A percentile compares a stretch with the other conserved stretches of the same genome.
Conservation (phyloP, 2,797 vertebrate species). For the Synaphobranchus kaupii region DNA sequence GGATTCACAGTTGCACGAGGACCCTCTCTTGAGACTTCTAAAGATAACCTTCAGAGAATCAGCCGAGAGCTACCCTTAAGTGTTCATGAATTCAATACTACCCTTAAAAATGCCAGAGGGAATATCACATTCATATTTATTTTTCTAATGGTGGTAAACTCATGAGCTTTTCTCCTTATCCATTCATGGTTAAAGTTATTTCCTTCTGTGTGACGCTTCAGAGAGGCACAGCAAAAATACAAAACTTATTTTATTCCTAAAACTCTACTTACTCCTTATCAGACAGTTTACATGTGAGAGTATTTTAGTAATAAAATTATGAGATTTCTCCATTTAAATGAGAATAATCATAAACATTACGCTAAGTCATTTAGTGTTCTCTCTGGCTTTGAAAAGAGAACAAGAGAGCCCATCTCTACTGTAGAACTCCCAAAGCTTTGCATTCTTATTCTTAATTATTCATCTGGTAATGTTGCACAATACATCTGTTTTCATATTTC, state of each 20-base stretch:
- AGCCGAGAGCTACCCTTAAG: slow-evolving; percentile 74
- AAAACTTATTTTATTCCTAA: neutral
- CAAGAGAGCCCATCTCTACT: no score
- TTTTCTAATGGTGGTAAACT: slow-evolving; percentile 54
- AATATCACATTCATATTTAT: slow-evolving; percentile 79
- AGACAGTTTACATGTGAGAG: neutral
- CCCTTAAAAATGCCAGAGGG: slow-evolving; percentile 81
- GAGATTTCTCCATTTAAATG: neutral
- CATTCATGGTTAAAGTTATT: neutral
- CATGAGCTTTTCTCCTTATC: slow-evolving; percentile 14
- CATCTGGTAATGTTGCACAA: neutral
- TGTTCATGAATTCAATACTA: slow-evolving; percentile 79
- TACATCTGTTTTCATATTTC: neutral
- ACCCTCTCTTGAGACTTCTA: slow-evolving; percentile 43
- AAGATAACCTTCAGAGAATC: slow-evolving; percentile 48
- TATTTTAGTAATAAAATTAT: neutral
- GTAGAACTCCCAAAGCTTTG: neutral
- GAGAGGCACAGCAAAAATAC: neutral
- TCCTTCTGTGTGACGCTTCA: neutral
- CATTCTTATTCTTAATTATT: neutral
- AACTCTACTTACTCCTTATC: neutral
- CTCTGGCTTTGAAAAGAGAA: neutral
- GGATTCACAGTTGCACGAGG: slow-evolving; percentile 38
- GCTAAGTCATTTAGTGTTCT: neutral
- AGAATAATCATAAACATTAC: neutral